Base-by-base conservation (phyloP, 2,113 vertebrate genomes). In the Podiceps cristatus region DNA sequence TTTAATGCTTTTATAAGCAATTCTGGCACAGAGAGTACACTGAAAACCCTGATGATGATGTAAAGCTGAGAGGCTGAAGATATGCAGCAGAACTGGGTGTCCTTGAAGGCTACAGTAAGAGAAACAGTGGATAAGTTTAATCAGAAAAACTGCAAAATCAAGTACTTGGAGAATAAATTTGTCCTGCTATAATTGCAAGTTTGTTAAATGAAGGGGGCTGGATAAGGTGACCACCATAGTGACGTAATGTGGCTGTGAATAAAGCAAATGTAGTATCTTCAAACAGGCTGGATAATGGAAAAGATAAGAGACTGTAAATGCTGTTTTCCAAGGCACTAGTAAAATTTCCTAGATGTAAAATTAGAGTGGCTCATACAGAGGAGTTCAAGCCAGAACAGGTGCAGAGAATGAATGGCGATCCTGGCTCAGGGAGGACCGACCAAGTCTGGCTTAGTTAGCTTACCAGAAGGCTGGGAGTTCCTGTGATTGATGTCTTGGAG, bases 321-420 rank as follows among this genome's bases (percentile, higher is more conserved):
- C 50, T 60, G 0, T 56, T 69, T 17, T 58, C 40, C 29, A 18
- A 56, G 60, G 60, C 84, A 27, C 29, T n/a, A 24, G 37, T 42
- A 22, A 79, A 40, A 40, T 66, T 53, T 62, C 59, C 78, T 88
- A 24, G 22, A 1, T 37, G 20, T 63, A 31, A 35, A 33, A 29
- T 50, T 13, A 9, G 59, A 72, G 73, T 49, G 22, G 60, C 49
- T 76, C 27, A 6, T 16, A 8, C 2, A 23, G 66, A 76, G 62
- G 53, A 90, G 49, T 33, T 89, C 7, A 45, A 13, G 66, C 31
- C 58, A 56, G 68, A 71, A 28, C 80, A 95, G 95, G 93, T 93
- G 93, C 80, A 72, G 82, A 47, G 78, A 20, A 45, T 96, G 96
- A 96, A 97, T 95, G 96, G 78, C 50, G 59, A 94, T 78, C 72